Conservation (phyloP, 2,888 invertebrate species). For the Meteorus cinctellus region DNA sequence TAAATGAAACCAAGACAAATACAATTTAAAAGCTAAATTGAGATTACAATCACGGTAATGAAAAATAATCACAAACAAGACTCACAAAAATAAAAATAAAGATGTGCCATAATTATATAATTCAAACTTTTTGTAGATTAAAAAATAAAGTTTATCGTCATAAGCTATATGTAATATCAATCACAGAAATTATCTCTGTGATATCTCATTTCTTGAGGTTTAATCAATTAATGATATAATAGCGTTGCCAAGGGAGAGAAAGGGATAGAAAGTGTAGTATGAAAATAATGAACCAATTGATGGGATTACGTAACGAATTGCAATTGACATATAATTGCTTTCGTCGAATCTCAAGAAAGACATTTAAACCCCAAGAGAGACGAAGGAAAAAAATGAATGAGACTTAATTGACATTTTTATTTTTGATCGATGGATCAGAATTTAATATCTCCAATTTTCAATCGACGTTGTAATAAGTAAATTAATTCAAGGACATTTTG, state of each 20-base stretch:
- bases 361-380: slow-evolving; percentile 16
- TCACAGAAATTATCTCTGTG: background rate
- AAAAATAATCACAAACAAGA: background rate
- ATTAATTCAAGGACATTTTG: background rate
- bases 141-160: background rate
- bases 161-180: background rate
- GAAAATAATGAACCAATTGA: slow-evolving; percentile 5
- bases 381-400: background rate
- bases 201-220: background rate
- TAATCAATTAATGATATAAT: background rate
- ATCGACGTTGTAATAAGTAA: background rate
- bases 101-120: background rate
- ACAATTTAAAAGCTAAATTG: background rate
- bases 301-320: slow-evolving; percentile 32
- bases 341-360: slow-evolving; percentile 32
- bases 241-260: background rate
- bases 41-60: background rate
- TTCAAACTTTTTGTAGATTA: background rate
- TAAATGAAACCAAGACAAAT: background rate
- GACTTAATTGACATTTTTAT: slow-evolving; percentile 12
- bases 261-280: background rate
- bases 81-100: background rate
- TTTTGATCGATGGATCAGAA: background rate
- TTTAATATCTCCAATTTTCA: background rate
- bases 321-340: slow-evolving; percentile 29